These are phyloP conservation scores for Oryctes rhinoceros DNA, from an alignment of 1,140 invertebrate species.

Conservation along the genomic window DNA sequence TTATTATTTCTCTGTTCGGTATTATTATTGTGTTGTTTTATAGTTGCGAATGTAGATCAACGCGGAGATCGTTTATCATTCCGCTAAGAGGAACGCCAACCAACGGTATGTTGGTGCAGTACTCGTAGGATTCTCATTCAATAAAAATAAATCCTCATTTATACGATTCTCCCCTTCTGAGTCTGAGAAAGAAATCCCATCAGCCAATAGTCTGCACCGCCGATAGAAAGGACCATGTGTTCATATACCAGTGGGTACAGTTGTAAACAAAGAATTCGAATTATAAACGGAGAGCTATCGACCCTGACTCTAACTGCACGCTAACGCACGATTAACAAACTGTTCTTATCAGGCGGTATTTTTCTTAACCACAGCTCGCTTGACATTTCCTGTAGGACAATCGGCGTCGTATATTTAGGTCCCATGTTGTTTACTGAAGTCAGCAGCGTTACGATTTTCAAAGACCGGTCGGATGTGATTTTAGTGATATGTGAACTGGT, in stretches of 20 bases:
- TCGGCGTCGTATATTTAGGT: neutral
- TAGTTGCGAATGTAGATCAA: too few species aligned
- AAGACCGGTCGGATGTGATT: neutral
- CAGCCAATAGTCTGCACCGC: neutral
- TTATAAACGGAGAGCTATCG: neutral
- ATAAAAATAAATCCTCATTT: conserved; percentile 21
- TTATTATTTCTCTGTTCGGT: too few species aligned
- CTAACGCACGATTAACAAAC: conserved; percentile 5
- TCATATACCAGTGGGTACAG: neutral
- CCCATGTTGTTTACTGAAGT: neutral
- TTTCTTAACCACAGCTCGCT: conserved; percentile 10
- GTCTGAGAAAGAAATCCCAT: neutral
- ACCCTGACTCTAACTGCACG: neutral
- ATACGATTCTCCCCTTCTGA: conserved; percentile 15
- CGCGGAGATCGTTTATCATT: too few species aligned
- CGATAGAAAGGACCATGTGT: neutral
- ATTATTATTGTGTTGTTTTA: too few species aligned
- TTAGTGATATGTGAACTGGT: conserved; percentile 22
- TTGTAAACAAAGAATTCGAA: conserved; percentile 29
- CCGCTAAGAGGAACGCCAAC: too few species aligned
- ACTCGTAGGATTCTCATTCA: neutral
- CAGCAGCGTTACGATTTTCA: neutral
- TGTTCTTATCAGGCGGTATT: conserved; percentile 12
- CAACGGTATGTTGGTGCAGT: too few species aligned
- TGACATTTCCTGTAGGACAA: conserved; percentile 21